Evolutionary conservation across 2,113 vertebrate genomes (phyloP), one percentile per base, ranked within the genome.

Genomic region (Syngnathus scovelli): DNA sequence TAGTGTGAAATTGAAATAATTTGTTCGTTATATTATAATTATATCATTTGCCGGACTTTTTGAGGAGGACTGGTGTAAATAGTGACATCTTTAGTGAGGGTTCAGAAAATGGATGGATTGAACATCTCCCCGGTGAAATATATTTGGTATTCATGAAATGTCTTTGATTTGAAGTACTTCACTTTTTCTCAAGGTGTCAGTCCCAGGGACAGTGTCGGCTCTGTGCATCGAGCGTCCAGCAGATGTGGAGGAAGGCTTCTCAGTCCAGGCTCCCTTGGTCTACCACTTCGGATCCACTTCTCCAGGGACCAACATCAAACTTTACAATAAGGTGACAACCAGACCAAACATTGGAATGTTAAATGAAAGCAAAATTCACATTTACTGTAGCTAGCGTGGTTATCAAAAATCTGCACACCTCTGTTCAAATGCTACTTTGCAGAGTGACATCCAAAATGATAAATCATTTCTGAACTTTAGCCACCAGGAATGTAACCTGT

Each of bases 261-360:
- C 95, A 0, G 93, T 98, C 23, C 97, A 98, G 87, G 97, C 96
- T n/a, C 97, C 97, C 0, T 88, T 99, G 7, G 94, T 99, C 6
- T 99, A 96, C 82, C 97, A 99, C 87, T 99, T 99, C 39, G 97
- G 97, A 52, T 99, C 97, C 8, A 99, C 96, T 27, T 94, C 94
- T 1, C 97, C 97, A 0, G 96, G 96, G 44, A 98, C 97, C 66
- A 99, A 99, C 87, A 98, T 99, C 83, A 98, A 98, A 85, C 94
- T 98, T 63, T 99, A 99, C 83, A 99, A 99, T 70, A 98, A 98
- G 94, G 96, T 96, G 18, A 82, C 68, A 61, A 36, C 27, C 1
- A 33, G 23, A 56, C 5, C 54, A 33, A 56, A 15, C 12, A 44
- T 36, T 13, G 11, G 7, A 11, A 3, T 54, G 15, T 56, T 36